Conservation (phyloP, 2,113 vertebrate species). For the Cyanocitta stelleri region DNA sequence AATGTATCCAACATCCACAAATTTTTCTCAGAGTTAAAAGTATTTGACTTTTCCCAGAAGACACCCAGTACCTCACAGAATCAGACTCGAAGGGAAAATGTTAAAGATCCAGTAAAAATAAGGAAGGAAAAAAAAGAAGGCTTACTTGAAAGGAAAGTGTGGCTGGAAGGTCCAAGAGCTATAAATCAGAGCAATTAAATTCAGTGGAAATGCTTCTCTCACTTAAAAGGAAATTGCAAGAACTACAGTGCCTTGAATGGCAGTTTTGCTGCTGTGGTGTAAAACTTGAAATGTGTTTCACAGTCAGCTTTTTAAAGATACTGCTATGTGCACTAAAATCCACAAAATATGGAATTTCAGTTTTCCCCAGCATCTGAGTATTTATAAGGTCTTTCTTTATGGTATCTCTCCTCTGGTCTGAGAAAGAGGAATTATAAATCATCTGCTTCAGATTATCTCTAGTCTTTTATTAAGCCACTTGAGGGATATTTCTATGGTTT, state of each 20-base stretch:
- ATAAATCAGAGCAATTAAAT: slow-evolving; percentile 34
- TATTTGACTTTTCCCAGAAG: not conserved
- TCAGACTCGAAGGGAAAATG: not conserved
- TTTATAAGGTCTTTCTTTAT: not conserved
- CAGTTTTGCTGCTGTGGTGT: not conserved
- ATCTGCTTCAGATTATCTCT: not conserved
- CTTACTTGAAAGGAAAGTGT: slow-evolving; percentile 50
- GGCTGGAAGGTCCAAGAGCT: slow-evolving; percentile 16
- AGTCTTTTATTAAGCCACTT: not conserved
- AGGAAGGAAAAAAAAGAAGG: not conserved
- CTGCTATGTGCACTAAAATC: not conserved
- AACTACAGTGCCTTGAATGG: not conserved
- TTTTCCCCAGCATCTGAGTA: not conserved
- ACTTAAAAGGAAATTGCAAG: not conserved
- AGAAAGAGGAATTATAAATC: not conserved
- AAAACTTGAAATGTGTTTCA: not conserved
- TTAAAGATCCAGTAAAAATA: slow-evolving; percentile 17
- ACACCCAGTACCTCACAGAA: not conserved
- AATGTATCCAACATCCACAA: not conserved
- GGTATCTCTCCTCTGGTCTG: not conserved
- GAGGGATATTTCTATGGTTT: not conserved
- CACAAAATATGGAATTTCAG: not conserved
- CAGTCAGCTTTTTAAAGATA: slow-evolving; percentile 32
- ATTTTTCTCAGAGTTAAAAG: not conserved
- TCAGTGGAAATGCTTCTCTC: not conserved